Evolutionary conservation across 2,113 vertebrate genomes (phyloP).

Genomic region (Irena cyanogastra): DNA sequence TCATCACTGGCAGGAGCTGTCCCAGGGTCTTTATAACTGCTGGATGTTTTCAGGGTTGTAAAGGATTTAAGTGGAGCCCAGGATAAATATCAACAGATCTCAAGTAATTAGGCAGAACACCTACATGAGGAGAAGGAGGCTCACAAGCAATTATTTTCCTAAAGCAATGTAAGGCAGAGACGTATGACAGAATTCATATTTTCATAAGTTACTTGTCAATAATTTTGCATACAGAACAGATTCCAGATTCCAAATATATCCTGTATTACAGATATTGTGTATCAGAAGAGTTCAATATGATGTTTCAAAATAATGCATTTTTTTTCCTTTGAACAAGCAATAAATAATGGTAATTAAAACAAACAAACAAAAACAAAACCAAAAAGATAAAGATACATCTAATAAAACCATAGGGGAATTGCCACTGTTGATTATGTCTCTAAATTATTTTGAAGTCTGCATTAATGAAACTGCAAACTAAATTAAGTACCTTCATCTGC

Average conservation of each 20-base stretch:
- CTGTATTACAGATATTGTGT: background rate
- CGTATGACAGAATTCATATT: background rate
- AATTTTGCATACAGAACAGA: background rate
- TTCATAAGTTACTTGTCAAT: background rate
- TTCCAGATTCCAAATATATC: background rate
- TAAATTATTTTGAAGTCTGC: slow-evolving; percentile 35
- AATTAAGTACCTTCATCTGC: slow-evolving; percentile 17
- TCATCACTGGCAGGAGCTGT: slow-evolving; percentile 20
- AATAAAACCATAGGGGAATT: background rate
- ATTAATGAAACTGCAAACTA: slow-evolving; percentile 28
- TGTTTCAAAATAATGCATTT: background rate
- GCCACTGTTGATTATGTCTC: background rate
- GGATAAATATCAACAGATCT: slow-evolving; percentile 37
- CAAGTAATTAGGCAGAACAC: background rate
- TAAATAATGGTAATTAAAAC: background rate
- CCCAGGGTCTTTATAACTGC: background rate
- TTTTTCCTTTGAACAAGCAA: background rate
- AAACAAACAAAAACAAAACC: background rate
- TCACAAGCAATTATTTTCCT: background rate
- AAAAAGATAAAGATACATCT: background rate
- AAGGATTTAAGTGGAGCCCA: background rate
- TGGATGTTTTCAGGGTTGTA: slow-evolving; percentile 11
- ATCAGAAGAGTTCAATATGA: background rate
- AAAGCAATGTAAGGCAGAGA: background rate
- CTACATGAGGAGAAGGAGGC: background rate